Base-by-base conservation (phyloP, 2,797 vertebrate species). In the Typhlichthys subterraneus region DNA sequence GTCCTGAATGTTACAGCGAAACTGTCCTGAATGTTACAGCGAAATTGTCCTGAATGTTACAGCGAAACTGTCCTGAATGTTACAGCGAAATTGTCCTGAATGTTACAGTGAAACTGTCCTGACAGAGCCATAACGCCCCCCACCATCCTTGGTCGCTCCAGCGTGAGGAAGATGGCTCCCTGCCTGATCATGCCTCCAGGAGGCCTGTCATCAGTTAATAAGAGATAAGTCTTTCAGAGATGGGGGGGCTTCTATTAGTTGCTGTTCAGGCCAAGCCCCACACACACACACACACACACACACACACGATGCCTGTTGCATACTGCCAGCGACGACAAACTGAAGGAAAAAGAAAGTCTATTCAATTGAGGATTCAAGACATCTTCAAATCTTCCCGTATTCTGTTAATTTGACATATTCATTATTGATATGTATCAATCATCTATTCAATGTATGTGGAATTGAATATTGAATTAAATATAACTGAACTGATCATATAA, bases 171-270 rank as follows among this genome's bases (percentile, higher is more conserved):
- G 60, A 72, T 59, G 45, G 73, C 70, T 45, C 14, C 69, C 71
- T 57, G 62, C 65, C 69, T 74, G 71, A 76, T 74, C 23, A 7
- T 29, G 69, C 49, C 77, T 17, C 60, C 80, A 67, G 64, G 79
- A 59, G 3, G 23, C 63, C 59, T 57, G 62, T 65, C 67, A 65
- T 69, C 68, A 45, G 76, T 67, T 38, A 38, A 23, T 79, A 76
- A 72, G 59, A 64, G 65, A 81, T 58, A 77, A 72, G 63, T 45
- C 57, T 72, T 1, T 9, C 64, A 59, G 23, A 45, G 45, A 72
- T 42, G 49, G 58, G 76, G 33, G 75, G 75, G 62, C 56, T 57
- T 51, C 55, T 38, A 47, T 19, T 51, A 55, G 67, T 75, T 64
- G 33, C n/a, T 45, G 12, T 61, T 23, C 49, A 54, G 50, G 33